Evolutionary conservation across 2,888 invertebrate species (phyloP).

Genomic region (Enchytraeus crypticus): DNA sequence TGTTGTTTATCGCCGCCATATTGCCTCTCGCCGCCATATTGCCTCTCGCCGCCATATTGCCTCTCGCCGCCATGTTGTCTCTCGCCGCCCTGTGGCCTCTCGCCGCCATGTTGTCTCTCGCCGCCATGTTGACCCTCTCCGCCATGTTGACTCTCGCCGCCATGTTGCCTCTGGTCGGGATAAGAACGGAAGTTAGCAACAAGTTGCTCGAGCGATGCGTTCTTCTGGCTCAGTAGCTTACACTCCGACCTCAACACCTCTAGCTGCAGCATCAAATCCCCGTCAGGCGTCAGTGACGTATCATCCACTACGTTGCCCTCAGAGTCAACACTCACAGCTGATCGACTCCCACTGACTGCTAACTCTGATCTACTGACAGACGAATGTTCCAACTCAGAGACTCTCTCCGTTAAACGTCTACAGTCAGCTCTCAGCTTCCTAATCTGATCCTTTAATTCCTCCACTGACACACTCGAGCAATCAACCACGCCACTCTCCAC

Average conservation of each 20-base stretch:
- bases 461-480: no score
- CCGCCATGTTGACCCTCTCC: not conserved
- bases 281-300: no score
- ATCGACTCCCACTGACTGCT: no score
- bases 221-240: constrained; percentile 5
- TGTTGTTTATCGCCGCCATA: no score
- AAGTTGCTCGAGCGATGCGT: constrained; percentile 7
- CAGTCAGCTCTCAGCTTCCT: no score
- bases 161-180: not conserved
- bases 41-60: not conserved
- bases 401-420: not conserved
- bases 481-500: no score
- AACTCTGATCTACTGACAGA: no score
- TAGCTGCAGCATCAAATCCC: not conserved
- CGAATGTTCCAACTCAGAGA: not conserved
- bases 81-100: not conserved
- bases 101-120: not conserved
- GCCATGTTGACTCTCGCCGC: not conserved
- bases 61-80: not conserved
- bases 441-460: no score
- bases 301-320: no score
- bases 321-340: no score
- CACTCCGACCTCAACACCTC: constrained; percentile 9
- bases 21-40: no score
- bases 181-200: not conserved